phyloP scores from a whole-genome alignment of 2,888 invertebrate species.

The Pteria penguin region DNA sequence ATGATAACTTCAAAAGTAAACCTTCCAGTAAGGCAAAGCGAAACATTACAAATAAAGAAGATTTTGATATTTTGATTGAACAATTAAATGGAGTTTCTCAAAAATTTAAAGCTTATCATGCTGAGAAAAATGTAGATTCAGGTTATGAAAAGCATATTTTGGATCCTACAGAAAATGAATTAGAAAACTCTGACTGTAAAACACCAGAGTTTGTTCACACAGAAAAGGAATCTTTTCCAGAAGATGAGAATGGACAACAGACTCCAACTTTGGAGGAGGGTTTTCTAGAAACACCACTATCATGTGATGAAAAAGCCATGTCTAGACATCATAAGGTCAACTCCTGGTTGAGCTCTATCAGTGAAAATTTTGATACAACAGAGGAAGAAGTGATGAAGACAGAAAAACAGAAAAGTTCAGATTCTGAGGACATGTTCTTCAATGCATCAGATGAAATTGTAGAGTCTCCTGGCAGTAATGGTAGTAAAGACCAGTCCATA shows the following conservation, averaged over 20 bases:
- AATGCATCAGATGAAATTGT: constrained; percentile 2
- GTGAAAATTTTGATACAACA: background rate
- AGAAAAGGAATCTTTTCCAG: background rate
- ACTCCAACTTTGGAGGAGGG: background rate
- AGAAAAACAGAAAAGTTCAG: background rate
- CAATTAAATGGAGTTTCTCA: constrained; percentile 34
- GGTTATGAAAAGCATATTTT: background rate
- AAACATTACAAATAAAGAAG: constrained; percentile 23
- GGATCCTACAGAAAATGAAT: background rate
- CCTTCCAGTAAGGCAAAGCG: background rate
- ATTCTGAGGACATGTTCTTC: constrained; percentile 13
- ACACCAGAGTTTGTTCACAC: background rate
- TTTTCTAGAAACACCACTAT: background rate
- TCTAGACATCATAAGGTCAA: constrained; percentile 46
- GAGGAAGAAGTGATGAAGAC: background rate
- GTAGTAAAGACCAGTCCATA: background rate
- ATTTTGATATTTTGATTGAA: constrained; percentile 27
- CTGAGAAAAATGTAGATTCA: background rate
- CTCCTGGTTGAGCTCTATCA: constrained; percentile 36
- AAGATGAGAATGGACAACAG: background rate
- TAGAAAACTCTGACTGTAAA: background rate
- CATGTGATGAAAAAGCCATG: constrained; percentile 33
- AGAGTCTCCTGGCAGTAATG: constrained; percentile 8
- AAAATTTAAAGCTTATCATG: constrained; percentile 3
- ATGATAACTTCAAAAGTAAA: background rate